Evolutionary conservation across 2,797 vertebrate species (phyloP).

Genomic region (Scarus forsteni): DNA sequence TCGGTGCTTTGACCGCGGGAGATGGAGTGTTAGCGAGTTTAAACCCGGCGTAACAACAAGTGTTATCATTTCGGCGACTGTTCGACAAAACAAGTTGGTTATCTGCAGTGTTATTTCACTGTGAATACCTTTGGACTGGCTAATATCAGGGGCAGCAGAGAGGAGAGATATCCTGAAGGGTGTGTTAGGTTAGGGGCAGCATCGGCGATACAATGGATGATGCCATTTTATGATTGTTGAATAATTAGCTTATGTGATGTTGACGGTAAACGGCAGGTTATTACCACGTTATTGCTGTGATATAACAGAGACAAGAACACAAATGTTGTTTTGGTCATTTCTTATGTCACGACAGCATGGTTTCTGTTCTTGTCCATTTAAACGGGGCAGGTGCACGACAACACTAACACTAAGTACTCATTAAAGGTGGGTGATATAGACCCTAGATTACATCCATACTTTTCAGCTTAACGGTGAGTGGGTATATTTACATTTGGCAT

Average conservation of each 20-base stretch:
- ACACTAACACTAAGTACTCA: background rate
- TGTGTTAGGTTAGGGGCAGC: conserved; percentile 46
- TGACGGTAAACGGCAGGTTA: background rate
- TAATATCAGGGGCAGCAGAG: background rate
- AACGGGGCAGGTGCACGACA: conserved; percentile 9
- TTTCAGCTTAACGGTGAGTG: too few species aligned
- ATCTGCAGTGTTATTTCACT: conserved; percentile 12
- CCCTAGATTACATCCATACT: too few species aligned
- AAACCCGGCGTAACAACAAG: background rate
- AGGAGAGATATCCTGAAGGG: conserved; percentile 44
- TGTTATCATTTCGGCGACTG: background rate
- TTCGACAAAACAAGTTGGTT: conserved; percentile 16
- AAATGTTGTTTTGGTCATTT: conserved; percentile 1
- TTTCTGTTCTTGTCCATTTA: background rate
- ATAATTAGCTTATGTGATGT: conserved; percentile 7
- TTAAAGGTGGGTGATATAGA: too few species aligned
- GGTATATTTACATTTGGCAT: too few species aligned
- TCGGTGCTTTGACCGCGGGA: conserved; percentile 10
- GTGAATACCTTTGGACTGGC: conserved; percentile 72
- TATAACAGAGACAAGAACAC: background rate
- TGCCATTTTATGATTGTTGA: conserved; percentile 44
- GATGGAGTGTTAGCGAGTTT: background rate
- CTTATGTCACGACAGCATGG: background rate
- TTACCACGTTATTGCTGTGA: background rate
- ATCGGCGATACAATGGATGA: conserved; percentile 19